Conservation (phyloP, 2,113 vertebrate species). For the Heloderma charlesbogerti region DNA sequence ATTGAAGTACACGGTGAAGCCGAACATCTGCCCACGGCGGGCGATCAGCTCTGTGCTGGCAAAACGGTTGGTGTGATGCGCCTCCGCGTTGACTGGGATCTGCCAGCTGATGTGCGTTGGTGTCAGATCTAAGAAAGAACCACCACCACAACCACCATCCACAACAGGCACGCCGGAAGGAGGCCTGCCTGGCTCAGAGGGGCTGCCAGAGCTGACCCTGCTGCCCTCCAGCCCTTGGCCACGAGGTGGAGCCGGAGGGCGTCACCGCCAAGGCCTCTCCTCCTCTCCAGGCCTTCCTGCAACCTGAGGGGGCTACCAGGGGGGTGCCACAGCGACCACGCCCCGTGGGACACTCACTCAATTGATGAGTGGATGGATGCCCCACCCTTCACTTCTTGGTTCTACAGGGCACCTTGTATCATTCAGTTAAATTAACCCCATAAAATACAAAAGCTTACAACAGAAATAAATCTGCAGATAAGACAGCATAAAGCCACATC, state of each 20-base stretch:
- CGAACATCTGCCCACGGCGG: conserved; percentile 76
- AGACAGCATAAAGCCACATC: background rate
- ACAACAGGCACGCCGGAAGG: background rate
- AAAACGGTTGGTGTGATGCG: conserved; percentile 76
- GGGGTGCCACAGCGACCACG: no score
- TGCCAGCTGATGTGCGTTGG: conserved; percentile 76
- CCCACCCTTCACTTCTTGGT: no score
- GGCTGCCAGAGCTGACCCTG: background rate
- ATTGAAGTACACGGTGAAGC: conserved; percentile 70
- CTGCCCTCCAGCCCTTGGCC: background rate
- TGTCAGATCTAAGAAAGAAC: conserved; percentile 55
- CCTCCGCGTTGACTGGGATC: conserved; percentile 50
- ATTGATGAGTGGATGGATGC: no score
- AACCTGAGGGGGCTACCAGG: no score
- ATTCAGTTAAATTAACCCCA: background rate
- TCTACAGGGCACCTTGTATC: background rate
- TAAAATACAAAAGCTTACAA: no score
- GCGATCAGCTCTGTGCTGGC: conserved; percentile 63
- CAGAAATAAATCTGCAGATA: no score
- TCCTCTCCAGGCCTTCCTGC: background rate
- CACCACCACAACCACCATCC: background rate
- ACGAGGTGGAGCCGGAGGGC: no score
- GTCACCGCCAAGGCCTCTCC: no score
- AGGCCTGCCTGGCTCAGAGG: background rate
- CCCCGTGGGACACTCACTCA: no score